phyloP scores from a whole-genome alignment of 2,113 vertebrate species.

The Trematocara macrostoma region DNA sequence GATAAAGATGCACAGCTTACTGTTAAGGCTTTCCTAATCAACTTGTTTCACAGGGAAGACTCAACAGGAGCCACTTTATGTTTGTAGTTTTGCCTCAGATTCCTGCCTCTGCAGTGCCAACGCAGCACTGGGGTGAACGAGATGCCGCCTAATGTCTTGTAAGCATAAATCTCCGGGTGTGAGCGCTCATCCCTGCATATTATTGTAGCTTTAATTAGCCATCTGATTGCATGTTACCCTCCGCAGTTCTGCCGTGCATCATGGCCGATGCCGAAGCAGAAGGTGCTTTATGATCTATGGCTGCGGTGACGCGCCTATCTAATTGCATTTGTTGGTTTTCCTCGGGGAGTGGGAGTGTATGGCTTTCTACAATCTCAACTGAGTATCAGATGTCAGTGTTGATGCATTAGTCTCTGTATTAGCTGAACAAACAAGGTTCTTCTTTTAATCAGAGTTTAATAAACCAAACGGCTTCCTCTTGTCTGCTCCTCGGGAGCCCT shows the following conservation, averaged over 20 bases:
- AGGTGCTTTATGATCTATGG: conserved; percentile 36
- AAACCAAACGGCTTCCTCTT: neutral
- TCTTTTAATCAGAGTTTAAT: conserved; percentile 26
- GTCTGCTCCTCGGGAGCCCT: neutral
- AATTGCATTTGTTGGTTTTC: conserved; percentile 17
- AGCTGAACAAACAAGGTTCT: conserved; percentile 26
- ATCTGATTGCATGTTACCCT: conserved; percentile 7
- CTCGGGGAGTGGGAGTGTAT: neutral
- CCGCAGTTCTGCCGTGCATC: neutral
- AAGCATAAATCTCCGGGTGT: neutral
- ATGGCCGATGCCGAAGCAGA: neutral
- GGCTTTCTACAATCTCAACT: neutral
- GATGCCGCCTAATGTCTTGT: conserved; percentile 5
- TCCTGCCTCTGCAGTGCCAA: conserved; percentile 9
- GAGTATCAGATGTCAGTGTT: neutral
- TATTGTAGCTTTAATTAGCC: conserved; percentile 31
- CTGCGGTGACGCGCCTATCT: neutral
- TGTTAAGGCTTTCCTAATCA: neutral
- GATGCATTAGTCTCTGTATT: conserved; percentile 19
- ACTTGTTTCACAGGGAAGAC: neutral
- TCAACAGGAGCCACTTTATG: neutral
- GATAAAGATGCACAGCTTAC: neutral
- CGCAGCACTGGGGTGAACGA: neutral
- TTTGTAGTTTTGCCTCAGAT: neutral
- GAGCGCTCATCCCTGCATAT: neutral